Evolutionary conservation across 2,113 vertebrate species (phyloP).

Genomic region (Cervus canadensis): DNA sequence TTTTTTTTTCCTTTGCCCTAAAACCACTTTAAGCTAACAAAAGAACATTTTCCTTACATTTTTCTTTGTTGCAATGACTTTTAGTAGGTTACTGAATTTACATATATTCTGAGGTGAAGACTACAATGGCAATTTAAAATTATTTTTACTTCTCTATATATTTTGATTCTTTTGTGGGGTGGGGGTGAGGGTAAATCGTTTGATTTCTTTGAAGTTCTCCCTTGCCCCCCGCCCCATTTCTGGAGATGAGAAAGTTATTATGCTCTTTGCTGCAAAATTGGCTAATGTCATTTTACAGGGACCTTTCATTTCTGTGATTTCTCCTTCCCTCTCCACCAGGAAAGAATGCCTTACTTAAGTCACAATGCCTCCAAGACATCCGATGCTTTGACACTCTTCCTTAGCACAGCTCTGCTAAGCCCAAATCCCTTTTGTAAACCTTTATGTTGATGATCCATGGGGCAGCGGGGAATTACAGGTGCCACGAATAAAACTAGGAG

Average conservation of each 20-base stretch:
- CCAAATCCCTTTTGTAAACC: slow-evolving; percentile 63
- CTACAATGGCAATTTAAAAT: not conserved
- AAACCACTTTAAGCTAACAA: slow-evolving; percentile 42
- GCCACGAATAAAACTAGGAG: slow-evolving; percentile 41
- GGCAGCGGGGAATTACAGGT: slow-evolving; percentile 64
- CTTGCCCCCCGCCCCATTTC: not conserved
- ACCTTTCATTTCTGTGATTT: slow-evolving; percentile 72
- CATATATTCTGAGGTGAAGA: slow-evolving; percentile 24
- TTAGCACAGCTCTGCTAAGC: slow-evolving; percentile 68
- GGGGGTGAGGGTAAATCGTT: not conserved
- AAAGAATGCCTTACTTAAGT: slow-evolving; percentile 73
- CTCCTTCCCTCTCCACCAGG: slow-evolving; percentile 72
- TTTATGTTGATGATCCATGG: slow-evolving; percentile 57
- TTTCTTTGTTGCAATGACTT: not conserved
- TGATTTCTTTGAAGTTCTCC: not conserved
- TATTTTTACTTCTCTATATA: slow-evolving; percentile 13
- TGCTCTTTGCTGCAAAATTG: slow-evolving; percentile 61
- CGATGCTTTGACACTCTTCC: slow-evolving; percentile 68
- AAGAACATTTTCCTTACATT: slow-evolving; percentile 18
- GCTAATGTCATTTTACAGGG: slow-evolving; percentile 68
- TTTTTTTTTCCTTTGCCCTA: not conserved
- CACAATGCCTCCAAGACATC: slow-evolving; percentile 70
- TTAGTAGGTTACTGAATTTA: slow-evolving; percentile 27
- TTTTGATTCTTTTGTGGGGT: not conserved
- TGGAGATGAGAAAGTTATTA: slow-evolving; percentile 35